phyloP scores from a whole-genome alignment of 2,888 invertebrate species.

The Rhorus exstirpatorius region DNA sequence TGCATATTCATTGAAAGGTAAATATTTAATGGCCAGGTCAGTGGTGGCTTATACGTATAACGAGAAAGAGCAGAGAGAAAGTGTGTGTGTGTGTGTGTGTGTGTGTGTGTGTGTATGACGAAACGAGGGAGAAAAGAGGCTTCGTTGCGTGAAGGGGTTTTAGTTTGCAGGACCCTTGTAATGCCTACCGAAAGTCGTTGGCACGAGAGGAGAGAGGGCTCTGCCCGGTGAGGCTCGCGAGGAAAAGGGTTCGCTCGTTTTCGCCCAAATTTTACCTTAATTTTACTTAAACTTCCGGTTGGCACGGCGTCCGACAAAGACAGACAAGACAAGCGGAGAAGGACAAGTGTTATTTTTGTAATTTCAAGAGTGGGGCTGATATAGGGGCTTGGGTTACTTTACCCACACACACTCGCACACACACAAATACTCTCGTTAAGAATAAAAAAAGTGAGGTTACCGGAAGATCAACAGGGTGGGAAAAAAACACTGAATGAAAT shows the following conservation, averaged over 20 bases:
- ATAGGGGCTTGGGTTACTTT: slow-evolving; percentile 66
- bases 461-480: slow-evolving; percentile 5
- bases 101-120: slow-evolving; percentile 45
- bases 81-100: slow-evolving; percentile 34
- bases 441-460: slow-evolving; percentile 59
- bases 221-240: slow-evolving; percentile 75
- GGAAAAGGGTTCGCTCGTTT: slow-evolving; percentile 79
- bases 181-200: slow-evolving; percentile 60
- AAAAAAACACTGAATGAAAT: background rate
- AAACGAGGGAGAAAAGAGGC: slow-evolving; percentile 77
- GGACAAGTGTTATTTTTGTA: slow-evolving; percentile 84
- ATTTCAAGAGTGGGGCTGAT: slow-evolving; percentile 79
- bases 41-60: slow-evolving; percentile 47
- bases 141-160: slow-evolving; percentile 71
- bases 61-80: slow-evolving; percentile 45
- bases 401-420: background rate
- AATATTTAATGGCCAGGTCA: slow-evolving; percentile 84
- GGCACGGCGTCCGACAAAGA: slow-evolving; percentile 45
- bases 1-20: slow-evolving; percentile 86
- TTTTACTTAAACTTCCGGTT: slow-evolving; percentile 81
- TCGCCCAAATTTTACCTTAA: slow-evolving; percentile 82
- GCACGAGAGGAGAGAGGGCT: slow-evolving; percentile 53
- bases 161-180: slow-evolving; percentile 71
- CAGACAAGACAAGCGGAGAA: slow-evolving; percentile 36
- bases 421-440: background rate